Percentiles rank a stretch among this genome's conserved stretches.
Conservation (phyloP, 2,113 vertebrate species). For the Oceanites oceanicus region DNA sequence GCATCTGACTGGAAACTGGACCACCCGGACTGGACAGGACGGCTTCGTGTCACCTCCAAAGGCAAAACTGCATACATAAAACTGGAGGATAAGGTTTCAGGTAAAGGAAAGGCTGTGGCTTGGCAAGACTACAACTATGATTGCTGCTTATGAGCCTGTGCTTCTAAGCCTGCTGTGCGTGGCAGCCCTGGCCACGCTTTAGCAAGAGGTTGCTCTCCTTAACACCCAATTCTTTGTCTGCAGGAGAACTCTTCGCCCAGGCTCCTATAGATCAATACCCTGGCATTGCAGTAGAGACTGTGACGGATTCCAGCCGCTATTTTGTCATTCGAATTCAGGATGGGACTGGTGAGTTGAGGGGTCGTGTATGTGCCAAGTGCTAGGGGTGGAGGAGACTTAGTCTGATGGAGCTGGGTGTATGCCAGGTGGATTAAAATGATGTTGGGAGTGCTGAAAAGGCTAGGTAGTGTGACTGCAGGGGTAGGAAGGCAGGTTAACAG, state of each 20-base stretch:
- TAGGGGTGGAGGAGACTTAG: neutral
- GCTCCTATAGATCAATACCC: conserved; percentile 90
- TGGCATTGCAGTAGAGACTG: conserved; percentile 89
- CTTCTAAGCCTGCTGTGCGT: neutral
- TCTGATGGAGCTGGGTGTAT: neutral
- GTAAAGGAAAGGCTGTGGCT: conserved; percentile 46
- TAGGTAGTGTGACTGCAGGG: neutral
- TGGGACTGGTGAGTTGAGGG: conserved; percentile 82
- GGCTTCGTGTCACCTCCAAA: conserved; percentile 91
- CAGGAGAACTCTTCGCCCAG: conserved; percentile 93
- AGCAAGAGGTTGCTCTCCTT: neutral
- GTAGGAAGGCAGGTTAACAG: neutral
- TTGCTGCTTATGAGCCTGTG: neutral
- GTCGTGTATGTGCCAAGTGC: neutral
- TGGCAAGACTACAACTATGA: neutral
- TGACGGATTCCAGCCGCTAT: conserved; percentile 93
- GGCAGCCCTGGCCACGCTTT: neutral
- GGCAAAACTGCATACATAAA: conserved; percentile 93
- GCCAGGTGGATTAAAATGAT: neutral
- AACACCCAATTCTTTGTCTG: neutral
- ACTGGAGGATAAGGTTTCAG: conserved; percentile 94
- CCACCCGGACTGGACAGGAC: conserved; percentile 93
- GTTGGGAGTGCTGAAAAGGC: neutral
- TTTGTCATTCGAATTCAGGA: conserved; percentile 94
- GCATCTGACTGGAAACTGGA: conserved; percentile 99